phyloP scores from a whole-genome alignment of 2,797 vertebrate species.

The Manis pentadactyla region DNA sequence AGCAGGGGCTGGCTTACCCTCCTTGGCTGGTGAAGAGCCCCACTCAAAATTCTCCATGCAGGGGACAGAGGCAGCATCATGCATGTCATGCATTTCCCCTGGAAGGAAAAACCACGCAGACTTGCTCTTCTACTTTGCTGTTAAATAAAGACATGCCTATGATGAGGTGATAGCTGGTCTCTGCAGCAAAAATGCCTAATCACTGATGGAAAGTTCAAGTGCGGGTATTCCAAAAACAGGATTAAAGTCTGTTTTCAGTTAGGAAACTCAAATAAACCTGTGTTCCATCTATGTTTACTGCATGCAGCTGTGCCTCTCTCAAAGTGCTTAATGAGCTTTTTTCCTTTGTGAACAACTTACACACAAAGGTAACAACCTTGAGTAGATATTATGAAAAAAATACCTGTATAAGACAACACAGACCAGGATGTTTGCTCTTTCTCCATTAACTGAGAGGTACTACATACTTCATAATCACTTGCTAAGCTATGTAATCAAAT shows the following conservation, averaged over 20 bases:
- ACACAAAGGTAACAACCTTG: constrained; percentile 59
- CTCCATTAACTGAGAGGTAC: background rate
- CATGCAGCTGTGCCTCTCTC: constrained; percentile 80
- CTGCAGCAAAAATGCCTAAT: background rate
- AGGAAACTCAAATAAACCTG: constrained; percentile 39
- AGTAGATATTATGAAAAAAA: constrained; percentile 68
- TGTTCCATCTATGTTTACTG: constrained; percentile 77
- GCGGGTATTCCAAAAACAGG: constrained; percentile 67
- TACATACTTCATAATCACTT: rapidly evolving
- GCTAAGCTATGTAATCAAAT: background rate
- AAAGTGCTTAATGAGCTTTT: constrained; percentile 59
- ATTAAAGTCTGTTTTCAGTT: constrained; percentile 82
- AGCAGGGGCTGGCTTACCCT: background rate
- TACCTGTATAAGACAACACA: background rate
- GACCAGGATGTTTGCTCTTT: background rate
- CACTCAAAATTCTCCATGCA: background rate
- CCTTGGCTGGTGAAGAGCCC: background rate
- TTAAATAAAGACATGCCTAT: constrained; percentile 58
- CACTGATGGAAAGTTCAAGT: constrained; percentile 40
- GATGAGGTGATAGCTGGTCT: constrained; percentile 48
- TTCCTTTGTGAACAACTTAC: constrained; percentile 62
- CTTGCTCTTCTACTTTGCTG: background rate
- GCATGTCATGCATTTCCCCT: background rate
- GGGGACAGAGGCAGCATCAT: rapidly evolving
- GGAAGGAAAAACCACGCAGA: background rate